Conservation (phyloP, 2,113 vertebrate genomes). For the Mesembrinibis cayennensis region DNA sequence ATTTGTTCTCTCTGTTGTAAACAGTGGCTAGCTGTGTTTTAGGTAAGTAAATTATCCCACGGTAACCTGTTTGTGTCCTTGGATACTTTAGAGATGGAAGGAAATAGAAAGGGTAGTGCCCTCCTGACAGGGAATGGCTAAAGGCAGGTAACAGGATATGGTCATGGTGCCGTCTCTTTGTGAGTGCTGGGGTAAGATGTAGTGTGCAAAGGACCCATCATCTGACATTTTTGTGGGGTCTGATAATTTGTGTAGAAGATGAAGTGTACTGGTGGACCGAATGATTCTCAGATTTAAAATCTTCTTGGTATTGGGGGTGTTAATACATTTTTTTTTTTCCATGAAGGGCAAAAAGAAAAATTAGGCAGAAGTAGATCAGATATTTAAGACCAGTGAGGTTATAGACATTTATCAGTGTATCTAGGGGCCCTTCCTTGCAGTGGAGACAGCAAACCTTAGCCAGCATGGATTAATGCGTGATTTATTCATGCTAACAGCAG, state of each 20-base stretch:
- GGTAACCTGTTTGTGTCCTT: neutral
- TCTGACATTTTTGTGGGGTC: neutral
- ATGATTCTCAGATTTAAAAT: neutral
- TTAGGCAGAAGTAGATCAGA: neutral
- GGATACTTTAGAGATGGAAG: neutral
- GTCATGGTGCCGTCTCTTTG: neutral
- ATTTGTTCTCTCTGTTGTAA: neutral
- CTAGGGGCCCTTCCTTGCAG: neutral
- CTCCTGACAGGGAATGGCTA: neutral
- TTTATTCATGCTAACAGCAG: neutral
- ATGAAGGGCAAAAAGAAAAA: neutral
- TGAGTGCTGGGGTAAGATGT: neutral
- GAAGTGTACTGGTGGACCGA: neutral
- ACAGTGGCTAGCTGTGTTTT: neutral
- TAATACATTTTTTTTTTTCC: neutral
- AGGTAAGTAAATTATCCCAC: neutral
- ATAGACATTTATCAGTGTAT: neutral
- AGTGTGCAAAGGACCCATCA: neutral
- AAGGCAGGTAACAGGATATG: fast-evolving
- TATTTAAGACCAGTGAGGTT: neutral
- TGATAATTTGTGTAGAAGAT: neutral
- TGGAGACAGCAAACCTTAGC: neutral
- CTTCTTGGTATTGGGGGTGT: neutral
- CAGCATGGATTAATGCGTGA: neutral
- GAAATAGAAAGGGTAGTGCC: no score